Conservation (phyloP, 2,888 invertebrate species). For the Eurois occulta region DNA sequence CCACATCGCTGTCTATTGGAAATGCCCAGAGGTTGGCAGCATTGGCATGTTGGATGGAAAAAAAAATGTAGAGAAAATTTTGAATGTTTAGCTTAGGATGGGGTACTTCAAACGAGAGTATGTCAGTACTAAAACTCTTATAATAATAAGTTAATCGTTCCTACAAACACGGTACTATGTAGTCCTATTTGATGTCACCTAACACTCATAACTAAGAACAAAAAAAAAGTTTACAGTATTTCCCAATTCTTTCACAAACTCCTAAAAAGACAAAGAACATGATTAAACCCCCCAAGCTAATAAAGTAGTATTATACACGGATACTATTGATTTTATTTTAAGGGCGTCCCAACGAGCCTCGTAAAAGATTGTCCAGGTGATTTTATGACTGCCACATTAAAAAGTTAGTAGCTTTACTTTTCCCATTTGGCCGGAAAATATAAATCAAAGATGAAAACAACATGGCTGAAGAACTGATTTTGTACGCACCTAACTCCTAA, state of each 20-base stretch:
- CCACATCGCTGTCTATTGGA: too few species aligned
- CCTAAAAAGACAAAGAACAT: neutral
- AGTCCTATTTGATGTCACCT: neutral
- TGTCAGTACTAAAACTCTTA: neutral
- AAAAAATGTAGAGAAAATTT: too few species aligned
- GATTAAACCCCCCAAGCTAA: constrained; percentile 1
- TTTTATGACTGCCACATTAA: constrained; percentile 53
- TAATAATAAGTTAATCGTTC: neutral
- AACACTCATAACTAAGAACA: neutral
- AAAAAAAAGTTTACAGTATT: neutral
- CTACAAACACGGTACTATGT: neutral
- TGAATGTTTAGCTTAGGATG: neutral
- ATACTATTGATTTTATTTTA: constrained; percentile 51
- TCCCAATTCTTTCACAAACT: neutral
- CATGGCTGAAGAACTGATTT: neutral
- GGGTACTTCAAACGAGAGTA: neutral
- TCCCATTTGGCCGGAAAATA: neutral
- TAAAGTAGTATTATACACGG: constrained; percentile 15
- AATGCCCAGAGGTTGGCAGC: too few species aligned
- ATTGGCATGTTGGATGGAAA: too few species aligned
- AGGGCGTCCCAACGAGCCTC: constrained; percentile 30
- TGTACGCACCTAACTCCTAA: too few species aligned
- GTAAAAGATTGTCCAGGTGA: constrained; percentile 57
- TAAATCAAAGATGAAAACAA: constrained; percentile 29
- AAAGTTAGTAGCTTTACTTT: constrained; percentile 34